These are phyloP conservation scores for Heterochromis multidens DNA, from an alignment of 2,113 vertebrate genomes.

Conservation along the genomic window DNA sequence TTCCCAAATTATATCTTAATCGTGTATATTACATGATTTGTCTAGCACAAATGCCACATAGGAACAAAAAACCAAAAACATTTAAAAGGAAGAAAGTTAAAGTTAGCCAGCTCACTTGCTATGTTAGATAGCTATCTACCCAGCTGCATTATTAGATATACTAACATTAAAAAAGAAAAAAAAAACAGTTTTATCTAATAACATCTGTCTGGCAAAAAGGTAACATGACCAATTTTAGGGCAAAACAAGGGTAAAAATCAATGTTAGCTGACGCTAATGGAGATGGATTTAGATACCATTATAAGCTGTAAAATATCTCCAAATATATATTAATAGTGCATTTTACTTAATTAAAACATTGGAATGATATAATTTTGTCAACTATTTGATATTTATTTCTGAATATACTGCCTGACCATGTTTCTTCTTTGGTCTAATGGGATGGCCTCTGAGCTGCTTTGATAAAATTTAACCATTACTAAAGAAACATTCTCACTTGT, in stretches of 20 bases:
- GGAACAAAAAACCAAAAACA: neutral
- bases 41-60: neutral
- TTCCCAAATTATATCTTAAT: neutral
- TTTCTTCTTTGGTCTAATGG: neutral
- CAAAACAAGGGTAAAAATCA: neutral
- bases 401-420: neutral
- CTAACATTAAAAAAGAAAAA: neutral
- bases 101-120: neutral
- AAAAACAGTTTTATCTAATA: neutral
- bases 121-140: neutral
- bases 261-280: neutral
- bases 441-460: constrained; percentile 30
- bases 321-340: neutral
- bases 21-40: neutral
- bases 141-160: neutral
- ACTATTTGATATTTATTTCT: neutral
- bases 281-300: neutral
- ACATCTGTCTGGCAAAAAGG: neutral
- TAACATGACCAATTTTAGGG: neutral
- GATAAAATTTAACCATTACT: neutral
- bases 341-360: neutral
- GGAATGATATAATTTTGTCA: constrained; percentile 5
- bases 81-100: neutral
- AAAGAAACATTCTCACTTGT: neutral
- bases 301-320: neutral